These are phyloP conservation scores for Irena cyanogastra DNA, from an alignment of 2,113 vertebrate genomes.

Conservation along the genomic window DNA sequence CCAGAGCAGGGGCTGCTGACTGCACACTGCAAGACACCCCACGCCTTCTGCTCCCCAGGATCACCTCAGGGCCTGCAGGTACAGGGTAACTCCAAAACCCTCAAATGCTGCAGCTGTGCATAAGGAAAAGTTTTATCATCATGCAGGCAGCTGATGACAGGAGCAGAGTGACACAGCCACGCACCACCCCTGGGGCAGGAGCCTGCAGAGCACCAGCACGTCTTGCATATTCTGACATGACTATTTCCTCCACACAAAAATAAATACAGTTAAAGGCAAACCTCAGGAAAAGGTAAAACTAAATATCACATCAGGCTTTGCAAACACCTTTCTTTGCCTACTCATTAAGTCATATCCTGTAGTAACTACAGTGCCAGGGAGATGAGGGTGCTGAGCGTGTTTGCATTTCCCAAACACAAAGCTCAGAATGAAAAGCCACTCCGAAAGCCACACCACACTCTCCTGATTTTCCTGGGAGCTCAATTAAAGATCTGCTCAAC, in stretches of 20 bases:
- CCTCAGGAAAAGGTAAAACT: background rate
- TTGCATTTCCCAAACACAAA: background rate
- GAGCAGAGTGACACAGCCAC: background rate
- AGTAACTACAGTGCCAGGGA: background rate
- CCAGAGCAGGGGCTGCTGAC: background rate
- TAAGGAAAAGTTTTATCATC: background rate
- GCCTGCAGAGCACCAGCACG: background rate
- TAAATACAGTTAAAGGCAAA: background rate
- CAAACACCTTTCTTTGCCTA: background rate
- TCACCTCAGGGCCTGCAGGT: background rate
- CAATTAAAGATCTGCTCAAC: constrained; percentile 29
- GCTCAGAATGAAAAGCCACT: background rate
- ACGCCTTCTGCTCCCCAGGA: background rate
- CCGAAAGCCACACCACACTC: background rate
- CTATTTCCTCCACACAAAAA: background rate
- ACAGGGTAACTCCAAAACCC: background rate
- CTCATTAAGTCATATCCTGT: background rate
- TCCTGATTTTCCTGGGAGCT: constrained; percentile 6
- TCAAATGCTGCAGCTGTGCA: background rate
- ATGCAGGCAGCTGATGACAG: background rate
- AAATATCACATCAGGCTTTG: background rate
- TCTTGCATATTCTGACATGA: background rate
- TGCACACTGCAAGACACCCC: background rate
- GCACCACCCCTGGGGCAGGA: background rate
- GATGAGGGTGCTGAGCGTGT: background rate